Percentiles rank a stretch among this genome's conserved stretches.
Conservation (phyloP, 2,888 invertebrate genomes). For the Dasysyrphus tricinctus region DNA sequence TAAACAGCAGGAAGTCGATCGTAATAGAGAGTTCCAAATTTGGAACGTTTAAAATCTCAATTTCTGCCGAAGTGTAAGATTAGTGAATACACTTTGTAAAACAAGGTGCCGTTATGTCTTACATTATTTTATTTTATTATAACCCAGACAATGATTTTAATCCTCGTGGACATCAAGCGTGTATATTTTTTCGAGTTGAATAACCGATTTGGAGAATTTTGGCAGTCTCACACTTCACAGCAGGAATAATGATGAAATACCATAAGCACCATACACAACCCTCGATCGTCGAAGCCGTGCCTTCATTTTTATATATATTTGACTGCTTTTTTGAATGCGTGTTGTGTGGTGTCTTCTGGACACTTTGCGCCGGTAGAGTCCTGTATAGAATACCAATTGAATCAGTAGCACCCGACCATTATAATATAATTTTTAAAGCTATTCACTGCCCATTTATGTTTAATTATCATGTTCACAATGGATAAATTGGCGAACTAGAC, state of each 20-base stretch:
- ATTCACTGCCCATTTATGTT: slow-evolving; percentile 68
- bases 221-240: slow-evolving; percentile 38
- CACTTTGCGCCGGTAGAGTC: slow-evolving; percentile 46
- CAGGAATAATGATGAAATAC: slow-evolving; percentile 32
- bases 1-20: slow-evolving; percentile 66
- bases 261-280: background rate
- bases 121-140: background rate
- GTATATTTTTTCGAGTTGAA: slow-evolving; percentile 52
- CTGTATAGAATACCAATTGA: slow-evolving; percentile 69
- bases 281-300: background rate
- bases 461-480: slow-evolving; percentile 74
- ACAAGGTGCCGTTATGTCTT: slow-evolving; percentile 55
- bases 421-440: slow-evolving; percentile 42
- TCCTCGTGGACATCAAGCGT: slow-evolving; percentile 31
- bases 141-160: slow-evolving; percentile 40
- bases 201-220: slow-evolving; percentile 64
- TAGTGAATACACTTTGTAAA: slow-evolving; percentile 42
- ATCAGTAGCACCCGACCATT: slow-evolving; percentile 55
- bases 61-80: slow-evolving; percentile 32
- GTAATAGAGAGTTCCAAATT: slow-evolving; percentile 58
- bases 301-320: slow-evolving; percentile 15
- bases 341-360: slow-evolving; percentile 28
- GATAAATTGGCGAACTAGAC: slow-evolving; percentile 72
- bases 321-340: background rate
- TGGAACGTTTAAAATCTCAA: slow-evolving; percentile 46